Evolutionary conservation across 2,113 vertebrate species (phyloP).

Genomic region (Takifugu bimaculatus): DNA sequence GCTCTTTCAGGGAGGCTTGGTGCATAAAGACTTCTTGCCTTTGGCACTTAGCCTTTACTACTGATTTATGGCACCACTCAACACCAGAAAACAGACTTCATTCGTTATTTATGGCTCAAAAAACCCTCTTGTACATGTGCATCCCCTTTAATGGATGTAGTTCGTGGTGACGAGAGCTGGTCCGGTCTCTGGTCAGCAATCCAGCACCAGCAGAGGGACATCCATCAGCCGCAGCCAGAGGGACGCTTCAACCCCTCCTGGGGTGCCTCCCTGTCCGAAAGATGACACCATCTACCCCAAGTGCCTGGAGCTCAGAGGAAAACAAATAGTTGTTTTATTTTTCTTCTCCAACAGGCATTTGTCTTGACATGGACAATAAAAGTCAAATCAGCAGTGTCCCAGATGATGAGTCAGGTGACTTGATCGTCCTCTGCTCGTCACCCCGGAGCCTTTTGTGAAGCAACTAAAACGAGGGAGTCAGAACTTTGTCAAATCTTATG

Average conservation of each 20-base stretch:
- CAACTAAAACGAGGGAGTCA: conserved; percentile 11
- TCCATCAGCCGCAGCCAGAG: conserved; percentile 52
- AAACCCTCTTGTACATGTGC: conserved; percentile 29
- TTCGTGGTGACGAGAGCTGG: conserved; percentile 15
- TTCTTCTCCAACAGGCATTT: conserved; percentile 23
- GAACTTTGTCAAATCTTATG: conserved; percentile 30
- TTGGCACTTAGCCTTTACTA: conserved; percentile 33
- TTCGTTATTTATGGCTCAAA: conserved; percentile 56
- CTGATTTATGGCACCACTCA: conserved; percentile 54
- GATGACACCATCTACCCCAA: conserved; percentile 53
- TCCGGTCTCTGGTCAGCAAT: conserved; percentile 22
- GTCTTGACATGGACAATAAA: background rate
- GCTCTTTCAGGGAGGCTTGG: conserved; percentile 16
- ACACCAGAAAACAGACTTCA: conserved; percentile 18
- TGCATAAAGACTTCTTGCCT: conserved; percentile 25
- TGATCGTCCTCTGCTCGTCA: conserved; percentile 52
- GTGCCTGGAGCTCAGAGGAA: conserved; percentile 57
- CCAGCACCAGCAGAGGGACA: conserved; percentile 30
- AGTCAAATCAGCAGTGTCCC: conserved; percentile 22
- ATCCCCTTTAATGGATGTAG: conserved; percentile 7
- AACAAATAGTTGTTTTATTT: conserved; percentile 67
- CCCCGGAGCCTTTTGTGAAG: conserved; percentile 32
- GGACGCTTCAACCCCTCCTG: conserved; percentile 37
- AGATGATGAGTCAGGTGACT: conserved; percentile 46
- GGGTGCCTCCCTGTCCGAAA: conserved; percentile 68